These are phyloP conservation scores for Drosophila sturtevanti DNA, from an alignment of 1,140 invertebrate species.

Conservation along the genomic window DNA sequence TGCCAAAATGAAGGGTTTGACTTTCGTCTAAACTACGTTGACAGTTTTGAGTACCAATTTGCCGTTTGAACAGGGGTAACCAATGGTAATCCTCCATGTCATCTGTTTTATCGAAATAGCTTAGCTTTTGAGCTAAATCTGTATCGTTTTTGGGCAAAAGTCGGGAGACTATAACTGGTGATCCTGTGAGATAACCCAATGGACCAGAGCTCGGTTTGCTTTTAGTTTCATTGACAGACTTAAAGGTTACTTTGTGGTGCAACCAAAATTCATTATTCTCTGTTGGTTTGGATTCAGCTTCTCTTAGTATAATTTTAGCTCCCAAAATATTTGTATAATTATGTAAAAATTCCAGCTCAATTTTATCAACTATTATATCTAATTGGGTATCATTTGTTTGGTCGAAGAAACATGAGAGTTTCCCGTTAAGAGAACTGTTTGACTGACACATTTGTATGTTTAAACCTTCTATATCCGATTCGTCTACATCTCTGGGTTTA, in stretches of 20 bases:
- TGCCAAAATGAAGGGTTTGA: constrained; percentile 48
- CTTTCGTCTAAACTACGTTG: not conserved
- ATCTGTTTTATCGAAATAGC: constrained; percentile 46
- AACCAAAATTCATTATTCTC: constrained; percentile 42
- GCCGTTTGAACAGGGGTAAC: constrained; percentile 36
- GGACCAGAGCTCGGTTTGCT: constrained; percentile 57
- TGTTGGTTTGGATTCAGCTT: not conserved
- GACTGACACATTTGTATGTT: constrained; percentile 46
- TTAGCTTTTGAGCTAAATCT: constrained; percentile 16
- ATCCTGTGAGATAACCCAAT: constrained; percentile 63
- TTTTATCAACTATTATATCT: constrained; percentile 33
- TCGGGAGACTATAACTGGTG: constrained; percentile 54
- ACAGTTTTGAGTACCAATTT: constrained; percentile 25
- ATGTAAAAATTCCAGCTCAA: constrained; percentile 51
- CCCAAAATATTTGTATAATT: constrained; percentile 57
- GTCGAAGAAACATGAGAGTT: constrained; percentile 12
- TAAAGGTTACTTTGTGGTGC: constrained; percentile 29
- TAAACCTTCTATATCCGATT: constrained; percentile 23
- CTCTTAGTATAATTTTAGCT: constrained; percentile 31
- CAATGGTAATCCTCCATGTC: constrained; percentile 31
- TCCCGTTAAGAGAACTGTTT: not conserved
- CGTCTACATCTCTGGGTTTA: constrained; percentile 43
- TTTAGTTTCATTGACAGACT: not conserved
- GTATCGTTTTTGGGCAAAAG: constrained; percentile 41
- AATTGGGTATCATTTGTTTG: constrained; percentile 34